phyloP scores from a whole-genome alignment of 2,113 vertebrate genomes.

The Ailuropoda melanoleuca region DNA sequence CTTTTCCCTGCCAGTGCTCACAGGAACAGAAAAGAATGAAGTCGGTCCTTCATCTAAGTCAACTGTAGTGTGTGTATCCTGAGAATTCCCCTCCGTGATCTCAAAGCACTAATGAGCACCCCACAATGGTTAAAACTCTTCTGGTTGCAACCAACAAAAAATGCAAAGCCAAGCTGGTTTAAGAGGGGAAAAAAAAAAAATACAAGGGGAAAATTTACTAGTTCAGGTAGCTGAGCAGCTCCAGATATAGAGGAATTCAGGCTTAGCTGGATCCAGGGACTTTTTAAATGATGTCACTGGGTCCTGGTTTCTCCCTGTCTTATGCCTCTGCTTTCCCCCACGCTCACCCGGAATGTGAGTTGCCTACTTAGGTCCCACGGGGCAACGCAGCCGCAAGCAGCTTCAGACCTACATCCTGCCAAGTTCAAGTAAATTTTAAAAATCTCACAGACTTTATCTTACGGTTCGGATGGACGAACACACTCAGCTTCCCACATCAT shows the following conservation, averaged over 20 bases:
- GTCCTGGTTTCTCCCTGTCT: neutral
- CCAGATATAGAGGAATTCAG: neutral
- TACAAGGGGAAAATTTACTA: too few species aligned
- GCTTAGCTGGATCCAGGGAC: neutral
- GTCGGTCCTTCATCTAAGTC: too few species aligned
- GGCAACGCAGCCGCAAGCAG: neutral
- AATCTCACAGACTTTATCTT: neutral
- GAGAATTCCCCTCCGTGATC: neutral
- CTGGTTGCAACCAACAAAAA: neutral
- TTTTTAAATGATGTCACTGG: neutral
- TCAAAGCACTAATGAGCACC: neutral
- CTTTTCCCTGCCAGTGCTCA: neutral
- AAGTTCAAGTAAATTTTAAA: neutral
- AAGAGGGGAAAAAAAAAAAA: neutral
- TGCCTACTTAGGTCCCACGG: neutral
- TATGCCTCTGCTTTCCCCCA: neutral
- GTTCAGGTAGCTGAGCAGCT: neutral
- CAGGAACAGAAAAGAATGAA: neutral
- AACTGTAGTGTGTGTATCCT: rapidly evolving
- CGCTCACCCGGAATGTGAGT: neutral
- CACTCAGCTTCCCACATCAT: neutral
- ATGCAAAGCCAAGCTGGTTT: neutral
- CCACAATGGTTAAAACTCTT: neutral
- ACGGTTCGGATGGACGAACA: neutral
- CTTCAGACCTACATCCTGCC: neutral